These are phyloP conservation scores for Linyphia triangularis DNA, from an alignment of 2,888 invertebrate genomes.

Conservation along the genomic window DNA sequence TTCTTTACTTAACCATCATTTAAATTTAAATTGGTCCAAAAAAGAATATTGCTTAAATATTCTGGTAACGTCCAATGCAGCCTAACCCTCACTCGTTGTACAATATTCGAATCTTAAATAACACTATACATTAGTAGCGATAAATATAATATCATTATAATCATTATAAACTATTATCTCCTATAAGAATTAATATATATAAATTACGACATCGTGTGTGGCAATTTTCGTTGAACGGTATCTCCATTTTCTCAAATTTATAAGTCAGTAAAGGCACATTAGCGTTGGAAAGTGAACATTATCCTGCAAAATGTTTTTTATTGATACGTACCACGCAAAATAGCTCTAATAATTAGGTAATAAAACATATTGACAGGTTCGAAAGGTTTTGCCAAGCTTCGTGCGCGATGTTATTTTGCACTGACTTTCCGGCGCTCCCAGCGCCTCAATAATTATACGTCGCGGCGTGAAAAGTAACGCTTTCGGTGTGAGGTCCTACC, in stretches of 20 bases:
- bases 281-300: conserved; percentile 36
- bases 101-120: not conserved
- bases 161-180: not conserved
- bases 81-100: not conserved
- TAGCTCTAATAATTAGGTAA: conserved; percentile 34
- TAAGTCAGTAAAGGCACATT: conserved; percentile 17
- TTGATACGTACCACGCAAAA: conserved; percentile 55
- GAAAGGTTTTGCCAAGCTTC: not conserved
- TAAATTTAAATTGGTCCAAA: not conserved
- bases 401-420: not conserved
- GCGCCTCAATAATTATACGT: conserved; percentile 27
- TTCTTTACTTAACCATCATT: not conserved
- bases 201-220: not conserved
- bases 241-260: not conserved
- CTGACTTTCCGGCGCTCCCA: not conserved
- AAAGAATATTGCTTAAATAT: not conserved
- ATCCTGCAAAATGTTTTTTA: conserved; percentile 9
- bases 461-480: not conserved
- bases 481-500: not conserved
- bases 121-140: not conserved
- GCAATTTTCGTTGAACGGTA: conserved; percentile 10
- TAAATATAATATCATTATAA: not conserved
- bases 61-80: not conserved
- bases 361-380: conserved; percentile 22
- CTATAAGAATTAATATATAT: not conserved